Conservation (phyloP, 2,888 invertebrate genomes). For the Omphaloscelis lunosa region DNA sequence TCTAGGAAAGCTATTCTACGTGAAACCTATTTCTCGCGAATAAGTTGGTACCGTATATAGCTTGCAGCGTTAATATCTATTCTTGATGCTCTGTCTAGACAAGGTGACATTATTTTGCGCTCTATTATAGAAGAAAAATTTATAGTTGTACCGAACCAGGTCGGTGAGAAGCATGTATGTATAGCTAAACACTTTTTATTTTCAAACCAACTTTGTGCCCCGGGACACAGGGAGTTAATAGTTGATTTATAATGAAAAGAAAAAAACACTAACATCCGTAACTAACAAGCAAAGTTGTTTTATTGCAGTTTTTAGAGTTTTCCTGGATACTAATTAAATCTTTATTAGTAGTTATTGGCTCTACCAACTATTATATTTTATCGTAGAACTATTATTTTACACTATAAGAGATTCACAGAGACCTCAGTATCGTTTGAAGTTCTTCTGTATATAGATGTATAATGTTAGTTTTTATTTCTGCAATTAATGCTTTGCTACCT, state of each 20-base stretch:
- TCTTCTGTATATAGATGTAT: constrained; percentile 3
- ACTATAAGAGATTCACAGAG: constrained; percentile 2
- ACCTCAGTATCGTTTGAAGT: constrained; percentile 1
- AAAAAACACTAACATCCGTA: constrained; percentile 20
- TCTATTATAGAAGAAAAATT: neutral
- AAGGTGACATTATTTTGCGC: neutral
- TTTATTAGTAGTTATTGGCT: neutral
- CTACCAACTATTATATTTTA: constrained; percentile 9
- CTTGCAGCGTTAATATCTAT: neutral
- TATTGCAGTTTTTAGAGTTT: constrained; percentile 27
- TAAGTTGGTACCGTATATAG: neutral
- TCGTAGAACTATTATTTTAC: constrained; percentile 31
- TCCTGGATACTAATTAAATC: constrained; percentile 20
- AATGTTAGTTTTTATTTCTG: constrained; percentile 16
- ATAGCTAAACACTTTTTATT: neutral
- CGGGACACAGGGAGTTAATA: neutral
- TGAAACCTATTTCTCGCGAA: neutral
- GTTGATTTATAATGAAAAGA: constrained; percentile 14
- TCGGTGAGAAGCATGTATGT: neutral
- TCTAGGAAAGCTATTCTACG: neutral
- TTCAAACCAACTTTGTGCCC: neutral
- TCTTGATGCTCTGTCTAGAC: constrained; percentile 13
- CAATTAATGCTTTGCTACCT: neutral
- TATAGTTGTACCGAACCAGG: neutral
- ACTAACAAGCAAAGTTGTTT: constrained; percentile 32